These are phyloP conservation scores for Bryconaethiops microstoma DNA, from an alignment of 2,797 vertebrate species.

Conservation along the genomic window DNA sequence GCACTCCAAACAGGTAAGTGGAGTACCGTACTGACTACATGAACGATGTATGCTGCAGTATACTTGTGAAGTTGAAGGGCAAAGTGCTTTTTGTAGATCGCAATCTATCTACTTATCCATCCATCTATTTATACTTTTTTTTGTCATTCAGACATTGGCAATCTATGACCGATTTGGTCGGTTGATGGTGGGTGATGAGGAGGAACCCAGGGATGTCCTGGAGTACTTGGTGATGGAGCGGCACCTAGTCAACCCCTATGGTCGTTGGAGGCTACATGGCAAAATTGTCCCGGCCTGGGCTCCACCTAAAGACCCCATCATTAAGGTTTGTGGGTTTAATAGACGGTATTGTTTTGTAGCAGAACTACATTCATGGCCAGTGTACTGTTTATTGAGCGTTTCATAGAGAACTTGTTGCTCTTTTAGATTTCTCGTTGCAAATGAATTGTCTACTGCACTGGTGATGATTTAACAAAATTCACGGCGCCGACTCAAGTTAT, in stretches of 20 bases:
- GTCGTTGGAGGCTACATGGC: conserved; percentile 90
- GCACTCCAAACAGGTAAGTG: conserved; percentile 88
- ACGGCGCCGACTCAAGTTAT: too few species aligned
- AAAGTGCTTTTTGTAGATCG: background rate
- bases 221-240: conserved; percentile 93
- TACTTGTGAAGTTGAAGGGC: background rate
- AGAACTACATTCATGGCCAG: background rate
- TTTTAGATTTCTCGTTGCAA: background rate
- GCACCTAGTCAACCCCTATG: conserved; percentile 87
- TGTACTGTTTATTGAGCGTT: background rate
- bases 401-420: too few species aligned
- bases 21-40: background rate
- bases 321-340: conserved; percentile 78
- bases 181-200: conserved; percentile 89
- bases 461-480: too few species aligned
- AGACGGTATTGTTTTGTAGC: background rate
- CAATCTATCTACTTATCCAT: background rate
- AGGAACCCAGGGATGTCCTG: conserved; percentile 86
- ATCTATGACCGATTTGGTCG: conserved; percentile 94
- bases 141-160: conserved; percentile 79
- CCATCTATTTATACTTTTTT: background rate
- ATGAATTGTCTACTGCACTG: too few species aligned
- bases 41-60: background rate
- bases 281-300: conserved; percentile 94
- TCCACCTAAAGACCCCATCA: conserved; percentile 87